These are phyloP conservation scores for Drosophila dunni DNA, from an alignment of 1,140 invertebrate genomes.

Conservation along the genomic window DNA sequence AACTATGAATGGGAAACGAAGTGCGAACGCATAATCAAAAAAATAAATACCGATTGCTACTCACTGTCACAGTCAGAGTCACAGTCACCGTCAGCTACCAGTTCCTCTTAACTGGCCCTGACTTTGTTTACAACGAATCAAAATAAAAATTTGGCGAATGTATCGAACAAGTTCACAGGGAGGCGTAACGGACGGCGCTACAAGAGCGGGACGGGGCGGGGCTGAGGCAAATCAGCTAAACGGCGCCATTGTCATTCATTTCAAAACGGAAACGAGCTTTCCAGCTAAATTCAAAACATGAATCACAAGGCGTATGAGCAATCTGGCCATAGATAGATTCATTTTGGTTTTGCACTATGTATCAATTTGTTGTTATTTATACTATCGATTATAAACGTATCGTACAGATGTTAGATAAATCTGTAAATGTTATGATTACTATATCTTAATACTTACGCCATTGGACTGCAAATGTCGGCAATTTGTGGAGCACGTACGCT, in stretches of 20 bases:
- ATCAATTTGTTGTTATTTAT: conserved; percentile 1
- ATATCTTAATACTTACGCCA: conserved; percentile 72
- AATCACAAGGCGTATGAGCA: conserved; percentile 54
- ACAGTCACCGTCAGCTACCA: conserved; percentile 17
- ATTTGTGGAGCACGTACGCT: conserved; percentile 84
- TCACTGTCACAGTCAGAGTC: conserved; percentile 22
- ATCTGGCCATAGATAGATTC: conserved; percentile 38
- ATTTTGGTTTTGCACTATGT: background rate
- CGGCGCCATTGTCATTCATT: conserved; percentile 35
- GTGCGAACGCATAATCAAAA: conserved; percentile 17
- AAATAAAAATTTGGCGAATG: conserved; percentile 49
- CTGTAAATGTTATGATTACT: background rate
- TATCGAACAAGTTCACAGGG: background rate
- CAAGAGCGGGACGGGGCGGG: too few species aligned
- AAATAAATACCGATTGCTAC: background rate
- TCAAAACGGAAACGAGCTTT: conserved; percentile 67
- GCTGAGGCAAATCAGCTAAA: background rate
- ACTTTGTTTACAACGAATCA: conserved; percentile 67
- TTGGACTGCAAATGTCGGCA: conserved; percentile 80
- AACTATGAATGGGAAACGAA: conserved; percentile 66
- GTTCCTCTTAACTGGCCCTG: conserved; percentile 46
- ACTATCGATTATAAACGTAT: background rate
- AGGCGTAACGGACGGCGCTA: too few species aligned
- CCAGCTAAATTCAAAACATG: conserved; percentile 62
- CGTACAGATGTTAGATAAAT: background rate